These are phyloP conservation scores for Scatophagus argus DNA, from an alignment of 2,113 vertebrate species.

Conservation along the genomic window DNA sequence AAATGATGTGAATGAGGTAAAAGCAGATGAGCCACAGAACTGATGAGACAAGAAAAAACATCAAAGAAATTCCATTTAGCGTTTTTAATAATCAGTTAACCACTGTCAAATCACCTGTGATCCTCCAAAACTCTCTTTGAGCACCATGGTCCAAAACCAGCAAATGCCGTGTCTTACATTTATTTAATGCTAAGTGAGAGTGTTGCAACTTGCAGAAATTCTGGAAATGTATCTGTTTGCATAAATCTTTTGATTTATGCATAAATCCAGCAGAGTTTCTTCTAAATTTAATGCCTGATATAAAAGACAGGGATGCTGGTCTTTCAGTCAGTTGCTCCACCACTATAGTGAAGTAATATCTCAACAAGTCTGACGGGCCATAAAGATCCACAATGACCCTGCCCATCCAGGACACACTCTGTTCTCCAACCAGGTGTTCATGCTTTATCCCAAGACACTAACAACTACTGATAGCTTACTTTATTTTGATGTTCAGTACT, in stretches of 20 bases:
- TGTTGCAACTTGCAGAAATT: constrained; percentile 14
- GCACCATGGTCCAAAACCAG: neutral
- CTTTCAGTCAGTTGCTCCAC: neutral
- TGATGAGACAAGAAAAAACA: neutral
- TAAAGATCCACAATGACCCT: too few species aligned
- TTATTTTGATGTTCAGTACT: too few species aligned
- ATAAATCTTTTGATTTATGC: neutral
- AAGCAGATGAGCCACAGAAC: neutral
- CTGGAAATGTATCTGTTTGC: neutral
- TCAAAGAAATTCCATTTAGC: constrained; percentile 6
- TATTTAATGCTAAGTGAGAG: neutral
- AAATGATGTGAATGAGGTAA: constrained; percentile 27
- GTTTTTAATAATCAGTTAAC: constrained; percentile 8
- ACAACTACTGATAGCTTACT: too few species aligned
- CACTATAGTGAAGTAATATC: neutral
- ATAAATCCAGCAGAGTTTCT: neutral
- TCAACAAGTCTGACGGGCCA: neutral
- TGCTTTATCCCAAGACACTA: too few species aligned
- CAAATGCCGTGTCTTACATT: neutral
- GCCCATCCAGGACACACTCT: too few species aligned
- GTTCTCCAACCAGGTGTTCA: too few species aligned
- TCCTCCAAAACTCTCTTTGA: neutral
- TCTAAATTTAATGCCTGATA: neutral
- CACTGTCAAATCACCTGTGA: constrained; percentile 6
- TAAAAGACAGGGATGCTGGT: neutral